These are phyloP conservation scores for Hanleya hanleyi DNA, from an alignment of 2,888 invertebrate species.

Conservation along the genomic window DNA sequence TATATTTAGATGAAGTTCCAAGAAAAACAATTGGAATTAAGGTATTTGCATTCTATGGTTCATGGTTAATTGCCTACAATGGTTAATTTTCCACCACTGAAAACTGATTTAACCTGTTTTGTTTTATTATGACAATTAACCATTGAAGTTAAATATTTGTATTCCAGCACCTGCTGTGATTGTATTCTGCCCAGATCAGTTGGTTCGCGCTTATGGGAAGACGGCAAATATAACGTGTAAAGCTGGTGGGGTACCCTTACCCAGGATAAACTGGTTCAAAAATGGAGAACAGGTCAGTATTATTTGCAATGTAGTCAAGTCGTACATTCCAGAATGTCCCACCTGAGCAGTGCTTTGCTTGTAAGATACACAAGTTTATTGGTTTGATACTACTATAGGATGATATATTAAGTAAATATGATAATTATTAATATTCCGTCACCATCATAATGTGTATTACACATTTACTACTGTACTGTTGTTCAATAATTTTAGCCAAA, in stretches of 20 bases:
- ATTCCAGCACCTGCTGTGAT: conserved; percentile 29
- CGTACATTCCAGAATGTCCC: background rate
- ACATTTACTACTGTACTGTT: background rate
- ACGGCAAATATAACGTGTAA: conserved; percentile 44
- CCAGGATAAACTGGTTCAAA: conserved; percentile 55
- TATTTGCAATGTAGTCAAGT: background rate
- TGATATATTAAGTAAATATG: background rate
- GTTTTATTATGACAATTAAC: background rate
- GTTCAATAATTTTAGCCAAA: background rate
- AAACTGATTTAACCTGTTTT: background rate
- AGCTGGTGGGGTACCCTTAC: conserved; percentile 56
- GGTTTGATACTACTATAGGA: background rate
- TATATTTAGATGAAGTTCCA: too few species aligned
- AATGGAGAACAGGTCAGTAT: conserved; percentile 53
- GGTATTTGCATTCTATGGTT: too few species aligned
- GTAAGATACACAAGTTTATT: too few species aligned
- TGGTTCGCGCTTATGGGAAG: conserved; percentile 34
- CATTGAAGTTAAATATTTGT: background rate
- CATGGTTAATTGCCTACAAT: background rate
- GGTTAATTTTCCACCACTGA: background rate
- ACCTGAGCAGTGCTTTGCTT: too few species aligned
- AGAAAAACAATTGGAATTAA: too few species aligned
- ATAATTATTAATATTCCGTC: background rate
- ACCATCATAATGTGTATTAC: too few species aligned
- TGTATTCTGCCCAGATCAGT: conserved; percentile 3